Evolutionary conservation across 2,888 invertebrate species (phyloP), one percentile per base, ranked within the genome.

Genomic region (Syrphus vitripennis): DNA sequence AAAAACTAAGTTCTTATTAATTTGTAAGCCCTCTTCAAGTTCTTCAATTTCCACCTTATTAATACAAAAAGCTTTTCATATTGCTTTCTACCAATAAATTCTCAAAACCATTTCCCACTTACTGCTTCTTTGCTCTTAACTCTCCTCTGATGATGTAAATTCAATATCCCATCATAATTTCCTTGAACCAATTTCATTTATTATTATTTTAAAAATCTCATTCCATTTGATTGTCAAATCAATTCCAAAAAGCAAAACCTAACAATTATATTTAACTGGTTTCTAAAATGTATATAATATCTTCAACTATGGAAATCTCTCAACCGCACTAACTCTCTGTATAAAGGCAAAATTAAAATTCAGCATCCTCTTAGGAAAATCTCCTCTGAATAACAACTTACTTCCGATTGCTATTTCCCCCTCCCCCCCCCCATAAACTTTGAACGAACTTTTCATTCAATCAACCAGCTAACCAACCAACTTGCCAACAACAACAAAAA

Each of bases 221-320:
- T 59, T 75, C 67, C 76, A 67, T 75, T 80, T 76, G 70, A 67
- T 76, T 71, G 76, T 69, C 81, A 84, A 84, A 72, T 72, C 81
- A 84, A 59, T 76, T 80, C 9, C 53, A 21, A 2, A 21, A 2
- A 40, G 40, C 50, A 19, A 65, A 59, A 34, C 34, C 26, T 21
- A 55, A 76, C 53, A 81, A 81, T 84, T 84, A 84, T 80, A 61
- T 81, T 77, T 72, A 81, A 72, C 83, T 70, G 31, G 83, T 70
- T 75, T 14, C 59, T 45, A 59, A 71, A 80, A 50, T 53, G 45
- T 67, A 50, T 53, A 26, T 31, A 34, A 24, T 42, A 9, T 48
- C 55, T 42, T 59, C 50, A 21, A 3, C 40, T 12, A 0, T 9
- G 45, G 45, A 21, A 48, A 48, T 31, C 19, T 57, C 31, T 4